A percentile compares a stretch with the other conserved stretches of the same genome.
Evolutionary conservation across 1,140 invertebrate species (phyloP).

Genomic region (Camponotus floridanus): DNA sequence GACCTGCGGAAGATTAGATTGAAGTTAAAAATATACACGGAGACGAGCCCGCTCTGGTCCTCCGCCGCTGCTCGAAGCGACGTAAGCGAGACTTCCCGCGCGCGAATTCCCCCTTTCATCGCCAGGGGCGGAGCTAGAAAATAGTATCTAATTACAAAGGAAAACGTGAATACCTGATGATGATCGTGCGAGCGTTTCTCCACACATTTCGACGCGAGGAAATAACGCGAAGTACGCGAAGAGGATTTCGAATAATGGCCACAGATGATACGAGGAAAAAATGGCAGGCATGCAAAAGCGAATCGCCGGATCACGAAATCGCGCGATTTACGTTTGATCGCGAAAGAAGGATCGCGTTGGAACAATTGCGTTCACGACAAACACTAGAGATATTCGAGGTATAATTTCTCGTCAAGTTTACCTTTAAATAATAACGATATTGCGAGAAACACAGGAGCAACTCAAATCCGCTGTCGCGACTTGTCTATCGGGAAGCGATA

Average conservation of each 20-base stretch:
- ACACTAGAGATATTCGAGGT: too few species aligned
- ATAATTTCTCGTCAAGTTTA: background rate
- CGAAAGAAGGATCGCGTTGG: too few species aligned
- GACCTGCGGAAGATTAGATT: background rate
- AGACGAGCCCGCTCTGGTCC: background rate
- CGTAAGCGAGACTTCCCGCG: constrained; percentile 18
- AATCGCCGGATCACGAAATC: too few species aligned
- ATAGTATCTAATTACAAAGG: too few species aligned
- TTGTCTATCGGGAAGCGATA: constrained; percentile 1
- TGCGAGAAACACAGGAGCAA: background rate
- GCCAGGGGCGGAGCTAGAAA: constrained; percentile 7
- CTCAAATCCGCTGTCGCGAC: background rate
- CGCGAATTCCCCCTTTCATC: background rate
- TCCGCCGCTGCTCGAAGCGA: background rate
- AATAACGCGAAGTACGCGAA: too few species aligned
- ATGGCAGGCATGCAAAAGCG: background rate
- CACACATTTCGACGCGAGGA: too few species aligned
- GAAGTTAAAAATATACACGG: constrained; percentile 37
- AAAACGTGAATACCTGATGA: too few species aligned
- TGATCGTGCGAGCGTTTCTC: too few species aligned
- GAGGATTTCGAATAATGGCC: too few species aligned
- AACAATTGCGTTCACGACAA: too few species aligned
- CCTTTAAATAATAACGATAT: background rate
- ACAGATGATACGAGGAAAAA: too few species aligned
- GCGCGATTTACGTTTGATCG: background rate